Evolutionary conservation across 2,113 vertebrate species (phyloP), one percentile per base, ranked within the genome.

Genomic region (Bubalus kerabau): DNA sequence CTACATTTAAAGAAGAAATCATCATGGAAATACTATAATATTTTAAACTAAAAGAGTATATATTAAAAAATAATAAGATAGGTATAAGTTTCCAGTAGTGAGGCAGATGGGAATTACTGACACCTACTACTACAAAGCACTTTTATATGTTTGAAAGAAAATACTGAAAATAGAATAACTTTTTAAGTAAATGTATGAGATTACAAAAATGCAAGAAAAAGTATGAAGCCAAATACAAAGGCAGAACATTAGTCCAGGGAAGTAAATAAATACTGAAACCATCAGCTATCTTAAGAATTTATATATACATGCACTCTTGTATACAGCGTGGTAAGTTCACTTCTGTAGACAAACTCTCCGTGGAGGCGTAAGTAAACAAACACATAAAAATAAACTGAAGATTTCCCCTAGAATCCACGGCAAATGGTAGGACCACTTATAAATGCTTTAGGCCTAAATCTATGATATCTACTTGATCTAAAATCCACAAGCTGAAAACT

Each of bases 81-180:
- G 16, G 57, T 3, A 36, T 6, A 59, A 50, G 3, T 88, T 71
- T 96, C 30, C 50, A 23, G 11, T 62, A 64, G 43, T 30, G 3
- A 5, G 24, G 28, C 87, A 86, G 36, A 83, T 36, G 36, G 85
- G 62, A 97, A 82, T 90, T 94, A 90, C 2, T 71, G 28, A 88
- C 92, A 96, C 0, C 4, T 80, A 32, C 13, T 89, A 7, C 28
- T 76, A 87, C 2, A 30, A 62, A 92, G 89, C 30, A 54, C 26
- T 87, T 95, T 81, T 19, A 93, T 50, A 81, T 71, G 14, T 88
- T 87, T 84, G 54, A 21, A 82, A 97, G 43, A 89, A 92, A 96
- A 90, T 50, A 36, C 10, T 91, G 64, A 83, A 96, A 95, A 90
- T 76, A 74, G 87, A 96, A 80, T 87, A 92, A 54, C 12, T 50